Conservation (phyloP, 2,113 vertebrate genomes). For the Platichthys flesus region DNA sequence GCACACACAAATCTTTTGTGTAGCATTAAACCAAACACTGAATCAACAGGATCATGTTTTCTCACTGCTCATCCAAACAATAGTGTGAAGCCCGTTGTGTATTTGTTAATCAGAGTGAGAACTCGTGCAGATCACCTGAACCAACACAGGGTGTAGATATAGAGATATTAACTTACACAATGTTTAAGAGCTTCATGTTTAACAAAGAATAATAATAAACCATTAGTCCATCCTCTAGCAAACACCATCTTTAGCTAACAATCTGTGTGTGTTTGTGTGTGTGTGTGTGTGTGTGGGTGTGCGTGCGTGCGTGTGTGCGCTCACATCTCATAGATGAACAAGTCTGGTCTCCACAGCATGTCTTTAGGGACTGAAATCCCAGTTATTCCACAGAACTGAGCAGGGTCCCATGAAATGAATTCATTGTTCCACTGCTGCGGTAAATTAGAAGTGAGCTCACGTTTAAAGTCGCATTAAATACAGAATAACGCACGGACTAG, state of each 20-base stretch:
- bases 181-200: not conserved
- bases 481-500: not conserved
- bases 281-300: not conserved
- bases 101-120: not conserved
- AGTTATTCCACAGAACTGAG: constrained; percentile 74
- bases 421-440: constrained; percentile 71
- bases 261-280: not conserved
- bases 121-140: not conserved
- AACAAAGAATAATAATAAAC: not conserved
- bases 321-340: constrained; percentile 74
- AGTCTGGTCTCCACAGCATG: constrained; percentile 72
- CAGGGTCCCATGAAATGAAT: constrained; percentile 71
- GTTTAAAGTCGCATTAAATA: not conserved
- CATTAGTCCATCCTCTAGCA: not conserved
- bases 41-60: constrained; percentile 13
- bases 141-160: constrained; percentile 4
- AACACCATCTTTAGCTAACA: no score
- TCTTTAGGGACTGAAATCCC: constrained; percentile 59
- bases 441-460: not conserved
- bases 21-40: not conserved
- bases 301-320: constrained; percentile 7
- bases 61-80: not conserved
- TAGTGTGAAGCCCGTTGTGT: not conserved
- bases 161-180: not conserved
- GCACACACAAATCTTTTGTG: constrained; percentile 4